Evolutionary conservation across 1,140 invertebrate species (phyloP).

Genomic region (Cepaea nemoralis): DNA sequence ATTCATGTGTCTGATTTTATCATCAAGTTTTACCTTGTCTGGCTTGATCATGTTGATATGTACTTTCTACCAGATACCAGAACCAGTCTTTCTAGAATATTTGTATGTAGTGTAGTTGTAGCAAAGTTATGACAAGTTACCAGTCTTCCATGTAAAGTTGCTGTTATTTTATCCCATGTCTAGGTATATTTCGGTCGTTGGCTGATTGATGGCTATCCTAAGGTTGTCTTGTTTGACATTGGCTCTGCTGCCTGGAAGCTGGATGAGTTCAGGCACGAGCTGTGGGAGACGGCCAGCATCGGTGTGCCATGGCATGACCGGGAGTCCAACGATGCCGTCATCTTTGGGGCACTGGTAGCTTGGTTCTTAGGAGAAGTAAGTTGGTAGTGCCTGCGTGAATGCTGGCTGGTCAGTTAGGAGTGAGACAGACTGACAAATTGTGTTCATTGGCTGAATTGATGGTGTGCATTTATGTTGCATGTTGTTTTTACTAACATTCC

Average conservation of each 20-base stretch:
- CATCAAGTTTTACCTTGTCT: too few relatives aligned
- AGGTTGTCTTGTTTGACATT: slow-evolving; percentile 97
- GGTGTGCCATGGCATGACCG: slow-evolving; percentile 95
- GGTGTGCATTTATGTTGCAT: too few relatives aligned
- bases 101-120: too few relatives aligned
- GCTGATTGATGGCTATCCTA: slow-evolving; percentile 99
- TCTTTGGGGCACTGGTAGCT: slow-evolving; percentile 95
- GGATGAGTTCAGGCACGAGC: slow-evolving; percentile 93
- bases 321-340: slow-evolving; percentile 97
- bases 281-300: slow-evolving; percentile 74
- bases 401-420: too few relatives aligned
- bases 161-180: not conserved
- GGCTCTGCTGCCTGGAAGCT: slow-evolving; percentile 96
- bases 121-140: too few relatives aligned
- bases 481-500: too few relatives aligned
- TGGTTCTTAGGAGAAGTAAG: slow-evolving; percentile 88
- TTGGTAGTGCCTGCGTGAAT: too few relatives aligned
- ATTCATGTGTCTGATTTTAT: too few relatives aligned
- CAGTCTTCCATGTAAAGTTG: not conserved
- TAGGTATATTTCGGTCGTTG: slow-evolving; percentile 93
- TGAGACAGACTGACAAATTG: too few relatives aligned
- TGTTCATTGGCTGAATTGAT: too few relatives aligned
- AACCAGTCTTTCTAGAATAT: too few relatives aligned
- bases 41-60: too few relatives aligned
- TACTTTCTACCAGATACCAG: not conserved